Percentiles rank a stretch among this genome's conserved stretches.
These are phyloP conservation scores for Druon quercuslanigerum DNA, from an alignment of 1,140 invertebrate species.

Conservation along the genomic window DNA sequence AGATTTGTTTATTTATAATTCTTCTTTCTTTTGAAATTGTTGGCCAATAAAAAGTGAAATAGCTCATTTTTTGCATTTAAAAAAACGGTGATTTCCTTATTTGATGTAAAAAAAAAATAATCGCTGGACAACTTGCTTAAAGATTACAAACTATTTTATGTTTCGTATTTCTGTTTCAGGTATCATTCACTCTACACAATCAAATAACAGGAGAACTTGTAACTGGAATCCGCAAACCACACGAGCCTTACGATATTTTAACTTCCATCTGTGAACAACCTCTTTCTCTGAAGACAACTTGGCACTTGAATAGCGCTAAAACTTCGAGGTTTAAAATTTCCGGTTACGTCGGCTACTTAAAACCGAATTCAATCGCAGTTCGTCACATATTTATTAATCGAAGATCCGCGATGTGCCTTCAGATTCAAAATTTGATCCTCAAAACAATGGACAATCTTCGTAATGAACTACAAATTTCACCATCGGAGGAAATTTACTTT, in stretches of 20 bases:
- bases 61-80: no score
- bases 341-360: slow-evolving; percentile 53
- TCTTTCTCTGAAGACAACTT: slow-evolving; percentile 36
- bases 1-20: no score
- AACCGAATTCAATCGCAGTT: slow-evolving; percentile 32
- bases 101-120: no score
- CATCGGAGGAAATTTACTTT: slow-evolving; percentile 46
- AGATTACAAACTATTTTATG: slow-evolving; percentile 30
- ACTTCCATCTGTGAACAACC: slow-evolving; percentile 46
- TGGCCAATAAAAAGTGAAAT: no score
- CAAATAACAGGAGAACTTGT: slow-evolving; percentile 50
- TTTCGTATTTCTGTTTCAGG: slow-evolving; percentile 47
- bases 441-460: slow-evolving; percentile 31
- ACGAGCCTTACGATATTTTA: slow-evolving; percentile 52
- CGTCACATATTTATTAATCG: slow-evolving; percentile 57
- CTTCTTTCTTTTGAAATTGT: no score
- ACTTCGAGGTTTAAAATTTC: slow-evolving; percentile 36
- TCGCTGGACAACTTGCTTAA: not conserved
- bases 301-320: slow-evolving; percentile 39
- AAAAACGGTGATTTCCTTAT: no score
- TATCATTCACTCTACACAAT: slow-evolving; percentile 65
- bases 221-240: slow-evolving; percentile 56
- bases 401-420: slow-evolving; percentile 46
- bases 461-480: slow-evolving; percentile 18
- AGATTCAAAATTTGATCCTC: slow-evolving; percentile 48